phyloP scores from a whole-genome alignment of 2,888 invertebrate genomes.

The Petrophora chlorosata region DNA sequence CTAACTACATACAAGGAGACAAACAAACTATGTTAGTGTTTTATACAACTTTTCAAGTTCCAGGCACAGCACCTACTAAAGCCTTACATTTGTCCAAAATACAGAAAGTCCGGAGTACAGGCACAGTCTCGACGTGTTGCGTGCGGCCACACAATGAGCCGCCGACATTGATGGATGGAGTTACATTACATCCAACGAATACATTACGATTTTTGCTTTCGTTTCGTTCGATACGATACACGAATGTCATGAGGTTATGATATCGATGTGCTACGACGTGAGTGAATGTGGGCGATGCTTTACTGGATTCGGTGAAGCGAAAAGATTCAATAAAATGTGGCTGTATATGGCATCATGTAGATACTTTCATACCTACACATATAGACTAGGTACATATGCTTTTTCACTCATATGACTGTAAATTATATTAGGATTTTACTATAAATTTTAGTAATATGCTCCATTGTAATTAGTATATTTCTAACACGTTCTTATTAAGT shows the following conservation, averaged over 20 bases:
- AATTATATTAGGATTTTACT: too few species aligned
- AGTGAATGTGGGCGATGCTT: conserved; percentile 32
- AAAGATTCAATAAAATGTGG: conserved; percentile 15
- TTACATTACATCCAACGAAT: conserved; percentile 59
- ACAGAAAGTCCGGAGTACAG: conserved; percentile 55
- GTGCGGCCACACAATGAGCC: conserved; percentile 82
- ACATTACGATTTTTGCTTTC: conserved; percentile 84
- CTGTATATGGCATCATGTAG: too few species aligned
- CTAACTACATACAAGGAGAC: too few species aligned
- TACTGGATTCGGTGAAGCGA: conserved; percentile 30
- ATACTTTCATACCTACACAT: too few species aligned
- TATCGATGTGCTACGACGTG: conserved; percentile 64
- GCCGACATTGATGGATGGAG: conserved; percentile 79
- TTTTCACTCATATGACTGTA: too few species aligned
- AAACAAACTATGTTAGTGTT: too few species aligned
- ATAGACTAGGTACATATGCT: too few species aligned
- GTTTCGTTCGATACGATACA: conserved; percentile 79
- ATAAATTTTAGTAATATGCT: too few species aligned
- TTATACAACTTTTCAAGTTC: too few species aligned
- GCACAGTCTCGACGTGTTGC: conserved; percentile 62
- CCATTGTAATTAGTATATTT: too few species aligned
- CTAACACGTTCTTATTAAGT: too few species aligned
- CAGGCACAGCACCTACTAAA: too few species aligned
- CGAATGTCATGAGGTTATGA: conserved; percentile 82
- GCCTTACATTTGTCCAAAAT: conserved; percentile 33